phyloP scores from a whole-genome alignment of 2,888 invertebrate species.

The Plebejus melissa region DNA sequence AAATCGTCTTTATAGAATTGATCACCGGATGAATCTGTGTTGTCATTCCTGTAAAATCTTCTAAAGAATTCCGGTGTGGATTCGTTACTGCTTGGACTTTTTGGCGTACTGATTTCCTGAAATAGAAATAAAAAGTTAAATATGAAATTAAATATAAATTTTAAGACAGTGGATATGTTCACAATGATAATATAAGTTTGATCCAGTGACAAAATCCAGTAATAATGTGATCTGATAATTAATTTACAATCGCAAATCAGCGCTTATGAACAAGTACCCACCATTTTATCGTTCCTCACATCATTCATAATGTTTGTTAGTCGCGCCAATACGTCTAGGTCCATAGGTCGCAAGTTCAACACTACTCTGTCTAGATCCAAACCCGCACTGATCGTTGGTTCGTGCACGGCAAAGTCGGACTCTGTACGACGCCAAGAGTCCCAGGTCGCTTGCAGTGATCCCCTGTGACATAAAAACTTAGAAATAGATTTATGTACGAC shows the following conservation, averaged over 20 bases:
- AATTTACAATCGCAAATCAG: not conserved
- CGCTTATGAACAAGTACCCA: not conserved
- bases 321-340: slow-evolving; percentile 42
- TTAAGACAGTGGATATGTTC: no score
- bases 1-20: slow-evolving; percentile 67
- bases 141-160: no score
- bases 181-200: no score
- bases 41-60: slow-evolving; percentile 1
- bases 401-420: slow-evolving; percentile 41
- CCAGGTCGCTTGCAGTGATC: slow-evolving; percentile 54
- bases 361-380: slow-evolving; percentile 51
- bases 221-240: no score
- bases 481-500: not conserved
- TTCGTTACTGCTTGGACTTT: not conserved
- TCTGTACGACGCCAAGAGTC: slow-evolving; percentile 60
- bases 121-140: not conserved
- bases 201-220: not conserved
- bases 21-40: slow-evolving; percentile 36
- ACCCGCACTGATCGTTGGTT: slow-evolving; percentile 46
- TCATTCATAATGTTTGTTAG: slow-evolving; percentile 35
- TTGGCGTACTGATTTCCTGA: not conserved
- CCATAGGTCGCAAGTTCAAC: slow-evolving; percentile 53
- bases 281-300: not conserved
- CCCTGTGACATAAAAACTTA: slow-evolving; percentile 39
- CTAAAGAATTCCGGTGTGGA: not conserved